A percentile compares a stretch with the other conserved stretches of the same genome.
phyloP scores from a whole-genome alignment of 2,888 invertebrate species.

The Synanthedon tipuliformis region DNA sequence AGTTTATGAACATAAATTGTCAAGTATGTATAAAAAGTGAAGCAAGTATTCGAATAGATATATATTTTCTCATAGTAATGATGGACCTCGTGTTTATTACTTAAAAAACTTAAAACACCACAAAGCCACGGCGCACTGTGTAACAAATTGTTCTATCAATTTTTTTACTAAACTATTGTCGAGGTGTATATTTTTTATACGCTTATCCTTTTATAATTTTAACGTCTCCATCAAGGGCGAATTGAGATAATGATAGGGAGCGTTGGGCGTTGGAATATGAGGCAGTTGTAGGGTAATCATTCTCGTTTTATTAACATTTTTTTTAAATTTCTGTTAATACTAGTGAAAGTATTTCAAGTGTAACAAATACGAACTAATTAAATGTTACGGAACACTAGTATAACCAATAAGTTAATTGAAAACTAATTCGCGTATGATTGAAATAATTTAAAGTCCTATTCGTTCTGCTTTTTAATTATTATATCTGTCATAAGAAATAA shows the following conservation, averaged over 20 bases:
- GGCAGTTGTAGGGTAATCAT: too few relatives aligned
- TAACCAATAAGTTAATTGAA: neutral
- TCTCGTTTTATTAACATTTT: too few relatives aligned
- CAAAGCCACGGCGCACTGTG: conserved; percentile 5
- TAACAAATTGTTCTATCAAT: conserved; percentile 18
- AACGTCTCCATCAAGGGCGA: conserved; percentile 46
- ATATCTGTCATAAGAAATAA: too few relatives aligned
- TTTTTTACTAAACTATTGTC: conserved; percentile 13
- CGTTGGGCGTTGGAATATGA: too few relatives aligned
- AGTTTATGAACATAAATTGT: too few relatives aligned
- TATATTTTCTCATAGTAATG: too few relatives aligned
- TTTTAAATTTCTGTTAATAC: neutral
- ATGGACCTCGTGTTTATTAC: neutral
- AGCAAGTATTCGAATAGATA: too few relatives aligned
- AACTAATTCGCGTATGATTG: neutral
- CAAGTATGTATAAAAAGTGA: too few relatives aligned
- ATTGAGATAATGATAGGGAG: conserved; percentile 42
- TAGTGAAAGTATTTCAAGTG: neutral
- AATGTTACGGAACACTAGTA: neutral
- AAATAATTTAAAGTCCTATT: too few relatives aligned
- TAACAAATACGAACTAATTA: neutral
- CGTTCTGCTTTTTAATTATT: too few relatives aligned
- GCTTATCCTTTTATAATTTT: conserved; percentile 15
- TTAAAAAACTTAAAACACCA: conserved; percentile 6
- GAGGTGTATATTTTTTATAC: conserved; percentile 16